Base-by-base conservation (phyloP, 2,888 invertebrate species). In the Gymnoscelis rufifasciata region DNA sequence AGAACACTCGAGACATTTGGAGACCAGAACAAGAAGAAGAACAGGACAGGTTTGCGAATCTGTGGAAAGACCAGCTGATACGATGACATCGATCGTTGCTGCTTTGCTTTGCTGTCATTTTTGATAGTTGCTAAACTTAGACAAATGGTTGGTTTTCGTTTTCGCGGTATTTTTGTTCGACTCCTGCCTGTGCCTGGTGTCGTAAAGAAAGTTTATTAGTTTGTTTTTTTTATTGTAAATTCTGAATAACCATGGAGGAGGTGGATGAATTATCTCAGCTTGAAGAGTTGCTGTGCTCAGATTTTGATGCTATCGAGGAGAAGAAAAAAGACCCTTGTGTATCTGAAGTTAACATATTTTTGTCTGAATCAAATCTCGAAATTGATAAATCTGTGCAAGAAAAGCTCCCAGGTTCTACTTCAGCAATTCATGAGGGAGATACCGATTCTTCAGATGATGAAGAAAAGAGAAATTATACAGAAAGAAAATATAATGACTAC, bases 371-470 rank as follows among this genome's bases (percentile, higher is more conserved):
- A 50, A 47, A 65, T 58, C 43, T 51, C 40, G 24, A 19, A 47
- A 50, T 51, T 43, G 43, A 36, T 51, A 54, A 31, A 10, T 19
- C 39, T 39, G 24, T 13, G 10, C n/a, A 6, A 23, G 8, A 19
- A 23, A 15, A 19, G 6, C 11, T 19, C 7, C 15, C 10, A 35
- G 48, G 57, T 7, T 31, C 36, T 27, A 56, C 57, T 38, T 87
- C 88, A 28, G 70, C 78, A 35, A 65, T 92, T 38, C 91, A 92
- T 56, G 83, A 74, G 56, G 92, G 91, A 4, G 91, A 91, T 56
- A 90, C 90, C 0, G 94, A 95, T 71, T 94, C 94, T 0, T 95
- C 95, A 0, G 95, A 95, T 60, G 95, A 96, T 53, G 95, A 95
- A 74, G 93, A 93, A 57, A 91, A 90, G 52, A 89, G 92, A 63